Base-by-base conservation (phyloP, 2,797 vertebrate genomes). In the Gambelia wislizenii region DNA sequence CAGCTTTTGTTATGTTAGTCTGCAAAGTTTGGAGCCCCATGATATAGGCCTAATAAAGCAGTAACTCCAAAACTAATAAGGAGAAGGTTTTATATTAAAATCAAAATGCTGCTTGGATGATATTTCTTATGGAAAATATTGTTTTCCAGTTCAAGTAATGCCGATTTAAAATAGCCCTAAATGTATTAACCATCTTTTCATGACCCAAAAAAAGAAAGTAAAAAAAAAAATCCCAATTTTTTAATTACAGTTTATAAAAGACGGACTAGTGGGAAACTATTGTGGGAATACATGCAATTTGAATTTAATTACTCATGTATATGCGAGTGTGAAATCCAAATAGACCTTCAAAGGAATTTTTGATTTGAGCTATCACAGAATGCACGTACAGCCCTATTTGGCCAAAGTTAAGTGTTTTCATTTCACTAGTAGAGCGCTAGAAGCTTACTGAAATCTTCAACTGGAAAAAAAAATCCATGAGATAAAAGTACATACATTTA, bases 261-360 rank as follows among this genome's bases (percentile, higher is more conserved):
- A 76, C 30, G n/a, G 36, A 4, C 64, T 7, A 13, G 9, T 25
- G 5, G 2, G 39, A 52, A 49, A 69, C 12, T 3, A 2, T n/a
- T 39, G 36, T 33, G 22, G 39, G 36, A 61, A 12, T 4, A 2
- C 9, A 39, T 33, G 0, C 10, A 22, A 47, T 12, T 0, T 88
- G 52, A 12, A 47, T 33, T 56, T n/a, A 33, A 42, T 70, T 89
- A 72, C 3, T 86, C 44, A 84, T 87, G 88, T 89, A 82, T 20
- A 80, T 56, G 13, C 39, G 1, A 86, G 27, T 18, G 27, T 52
- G 2, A 59, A 20, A 67, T 44, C 42, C 61, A 81, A 86, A 12
- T 88, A 49, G 92, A 1, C 14, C 81, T 70, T 92, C 27, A 8
- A 22, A 59, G 42, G 7, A 75, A 80, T 61, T 69, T 10, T 27